Evolutionary conservation across 2,113 vertebrate species (phyloP).

Genomic region (Dipodomys merriami): DNA sequence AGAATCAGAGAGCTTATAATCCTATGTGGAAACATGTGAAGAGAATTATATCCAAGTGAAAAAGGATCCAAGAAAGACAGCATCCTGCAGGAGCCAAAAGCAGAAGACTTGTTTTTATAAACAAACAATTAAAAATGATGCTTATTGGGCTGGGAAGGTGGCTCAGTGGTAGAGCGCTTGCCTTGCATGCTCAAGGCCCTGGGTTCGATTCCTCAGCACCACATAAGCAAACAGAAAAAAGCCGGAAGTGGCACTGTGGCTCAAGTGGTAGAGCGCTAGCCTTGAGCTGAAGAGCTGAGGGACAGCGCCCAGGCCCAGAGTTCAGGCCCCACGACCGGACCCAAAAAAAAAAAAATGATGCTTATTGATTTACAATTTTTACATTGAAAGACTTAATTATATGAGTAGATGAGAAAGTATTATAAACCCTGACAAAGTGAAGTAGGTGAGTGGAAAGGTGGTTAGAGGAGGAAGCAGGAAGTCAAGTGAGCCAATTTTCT

Average conservation of each 20-base stretch:
- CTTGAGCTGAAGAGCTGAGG: too few species aligned
- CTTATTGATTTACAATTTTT: constrained; percentile 55
- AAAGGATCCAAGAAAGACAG: not conserved
- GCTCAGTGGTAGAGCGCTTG: too few species aligned
- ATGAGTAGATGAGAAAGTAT: constrained; percentile 3
- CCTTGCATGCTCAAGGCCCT: too few species aligned
- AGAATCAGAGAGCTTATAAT: not conserved
- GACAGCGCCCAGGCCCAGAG: too few species aligned
- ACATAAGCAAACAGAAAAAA: too few species aligned
- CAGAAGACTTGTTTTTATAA: constrained; percentile 4
- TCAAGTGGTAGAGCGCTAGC: too few species aligned
- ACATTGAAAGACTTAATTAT: not conserved
- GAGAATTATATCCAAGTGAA: not conserved
- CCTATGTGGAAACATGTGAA: not conserved
- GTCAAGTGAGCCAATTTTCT: not conserved
- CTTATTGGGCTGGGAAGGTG: too few species aligned
- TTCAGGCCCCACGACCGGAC: too few species aligned
- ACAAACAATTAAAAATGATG: constrained; percentile 40
- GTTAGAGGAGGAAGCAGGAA: not conserved
- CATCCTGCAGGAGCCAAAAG: fast-evolving
- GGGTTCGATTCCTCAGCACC: too few species aligned
- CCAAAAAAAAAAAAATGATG: constrained; percentile 30
- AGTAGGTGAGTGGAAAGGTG: not conserved
- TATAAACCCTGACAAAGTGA: constrained; percentile 13
- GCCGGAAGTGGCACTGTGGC: too few species aligned